Evolutionary conservation across 2,888 invertebrate species (phyloP).

Genomic region (Oscheius sp.): DNA sequence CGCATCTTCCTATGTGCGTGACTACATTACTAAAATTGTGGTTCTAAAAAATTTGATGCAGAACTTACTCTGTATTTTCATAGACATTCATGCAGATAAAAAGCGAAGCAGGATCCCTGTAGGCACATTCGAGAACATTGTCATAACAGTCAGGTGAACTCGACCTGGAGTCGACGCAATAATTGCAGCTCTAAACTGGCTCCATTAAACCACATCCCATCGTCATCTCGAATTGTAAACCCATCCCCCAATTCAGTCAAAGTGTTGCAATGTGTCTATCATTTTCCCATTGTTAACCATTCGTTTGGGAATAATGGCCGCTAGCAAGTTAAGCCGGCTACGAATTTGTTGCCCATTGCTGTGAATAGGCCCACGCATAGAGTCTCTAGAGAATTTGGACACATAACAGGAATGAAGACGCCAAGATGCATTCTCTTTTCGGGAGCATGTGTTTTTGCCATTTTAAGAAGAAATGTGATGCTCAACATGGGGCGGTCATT

Average conservation of each 20-base stretch:
- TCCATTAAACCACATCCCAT: conserved; percentile 10
- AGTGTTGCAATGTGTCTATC: conserved; percentile 18
- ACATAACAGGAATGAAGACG: conserved; percentile 16
- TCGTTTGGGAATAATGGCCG: conserved; percentile 18
- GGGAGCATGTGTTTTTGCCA: conserved; percentile 19
- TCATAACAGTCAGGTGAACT: conserved; percentile 58
- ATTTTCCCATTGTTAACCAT: conserved; percentile 17
- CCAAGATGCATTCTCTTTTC: conserved; percentile 17
- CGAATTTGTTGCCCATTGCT: conserved; percentile 25
- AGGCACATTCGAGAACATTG: conserved; percentile 63
- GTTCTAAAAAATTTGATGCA: neutral
- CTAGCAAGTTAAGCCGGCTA: conserved; percentile 5
- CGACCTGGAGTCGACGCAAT: conserved; percentile 59
- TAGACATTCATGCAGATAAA: conserved; percentile 55
- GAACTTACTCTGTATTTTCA: conserved; percentile 48
- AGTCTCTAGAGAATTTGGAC: conserved; percentile 13
- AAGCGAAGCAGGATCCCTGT: conserved; percentile 58
- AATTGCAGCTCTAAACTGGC: conserved; percentile 51
- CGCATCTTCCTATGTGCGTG: conserved; percentile 48
- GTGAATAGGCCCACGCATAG: conserved; percentile 17
- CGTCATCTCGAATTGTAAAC: neutral
- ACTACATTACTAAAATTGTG: neutral
- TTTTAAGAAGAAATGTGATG: conserved; percentile 5
- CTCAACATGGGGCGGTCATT: conserved; percentile 30
- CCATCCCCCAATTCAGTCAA: conserved; percentile 6